Percentiles rank a stretch among this genome's conserved stretches.
Evolutionary conservation across 2,113 vertebrate species (phyloP).

Genomic region (Triplophysa dalaica): DNA sequence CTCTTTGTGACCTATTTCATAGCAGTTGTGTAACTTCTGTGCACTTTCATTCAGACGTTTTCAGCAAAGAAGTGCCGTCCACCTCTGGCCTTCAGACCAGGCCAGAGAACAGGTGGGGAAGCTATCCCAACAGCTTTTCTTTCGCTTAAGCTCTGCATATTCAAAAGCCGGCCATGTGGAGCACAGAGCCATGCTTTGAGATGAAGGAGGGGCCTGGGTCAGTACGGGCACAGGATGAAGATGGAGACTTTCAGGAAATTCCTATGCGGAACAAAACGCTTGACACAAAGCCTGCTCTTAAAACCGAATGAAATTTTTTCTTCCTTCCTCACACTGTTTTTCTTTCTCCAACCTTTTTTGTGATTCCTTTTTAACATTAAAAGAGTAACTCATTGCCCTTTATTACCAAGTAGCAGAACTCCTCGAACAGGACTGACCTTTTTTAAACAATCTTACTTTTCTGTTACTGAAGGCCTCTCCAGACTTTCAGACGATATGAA

Average conservation of each 20-base stretch:
- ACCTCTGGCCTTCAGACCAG: constrained; percentile 19
- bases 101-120: constrained; percentile 30
- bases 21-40: not conserved
- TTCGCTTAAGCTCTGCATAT: not conserved
- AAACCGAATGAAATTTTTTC: constrained; percentile 7
- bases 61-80: constrained; percentile 25
- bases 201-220: constrained; percentile 10
- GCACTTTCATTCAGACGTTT: not conserved
- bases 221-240: not conserved
- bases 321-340: not conserved
- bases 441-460: constrained; percentile 2
- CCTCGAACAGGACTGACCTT: not conserved
- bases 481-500: constrained; percentile 24
- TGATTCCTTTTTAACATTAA: not conserved
- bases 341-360: not conserved
- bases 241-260: constrained; percentile 39
- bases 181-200: not conserved
- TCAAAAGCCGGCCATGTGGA: constrained; percentile 35
- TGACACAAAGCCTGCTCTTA: constrained; percentile 32
- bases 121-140: constrained; percentile 20
- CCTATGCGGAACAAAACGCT: constrained; percentile 35
- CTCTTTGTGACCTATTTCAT: not conserved
- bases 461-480: constrained; percentile 15
- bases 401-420: not conserved
- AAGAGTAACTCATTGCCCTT: constrained; percentile 20